Evolutionary conservation across 2,797 vertebrate species (phyloP), one percentile per base, ranked within the genome.

Genomic region (Yasuhikotakia modesta): DNA sequence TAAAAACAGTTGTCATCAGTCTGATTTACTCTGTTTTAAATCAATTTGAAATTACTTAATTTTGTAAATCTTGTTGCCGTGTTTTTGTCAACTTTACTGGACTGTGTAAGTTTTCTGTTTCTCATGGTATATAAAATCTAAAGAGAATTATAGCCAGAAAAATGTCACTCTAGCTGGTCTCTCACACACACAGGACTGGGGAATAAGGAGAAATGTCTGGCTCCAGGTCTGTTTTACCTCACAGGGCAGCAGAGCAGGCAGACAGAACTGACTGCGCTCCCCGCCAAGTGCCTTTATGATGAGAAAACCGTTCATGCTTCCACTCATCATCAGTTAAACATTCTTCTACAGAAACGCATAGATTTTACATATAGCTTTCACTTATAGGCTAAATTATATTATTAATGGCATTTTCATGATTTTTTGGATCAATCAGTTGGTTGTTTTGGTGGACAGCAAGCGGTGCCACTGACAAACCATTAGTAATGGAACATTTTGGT

Each of bases 141-240:
- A 11, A 14, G 12, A 3, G 8, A 4, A 27, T 2, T 22, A 21
- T 11, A 3, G 46, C 46, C 24, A 64, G 19, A 58, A 14, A 58
- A 22, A 32, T n/a, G 12, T n/a, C 12, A 68, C 2, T 58, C 2
- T 10, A 55, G 16, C 4, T 68, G 52, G 48, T n/a, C n/a, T 58
- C 52, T 57, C 24, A 17, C 45, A 57, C 0, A 57, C 60, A 57
- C 53, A 53, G 55, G 68, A 53, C 32, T 43, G 45, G 43, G 50
- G 66, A 43, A 71, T 52, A 68, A 32, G 46, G 70, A 73, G 75
- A 46, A 48, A 76, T 53, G 14, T 73, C 77, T 76, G 70, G 73
- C 69, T 84, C 58, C 70, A 74, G 13, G 63, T 22, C 70, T 64
- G 71, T n/a, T 70, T 53, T 82, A 66, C 55, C 52, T 68, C 60